phyloP scores from a whole-genome alignment of 64 coral and sea anemone species.

The Hydrozoanthus tunicans region DNA sequence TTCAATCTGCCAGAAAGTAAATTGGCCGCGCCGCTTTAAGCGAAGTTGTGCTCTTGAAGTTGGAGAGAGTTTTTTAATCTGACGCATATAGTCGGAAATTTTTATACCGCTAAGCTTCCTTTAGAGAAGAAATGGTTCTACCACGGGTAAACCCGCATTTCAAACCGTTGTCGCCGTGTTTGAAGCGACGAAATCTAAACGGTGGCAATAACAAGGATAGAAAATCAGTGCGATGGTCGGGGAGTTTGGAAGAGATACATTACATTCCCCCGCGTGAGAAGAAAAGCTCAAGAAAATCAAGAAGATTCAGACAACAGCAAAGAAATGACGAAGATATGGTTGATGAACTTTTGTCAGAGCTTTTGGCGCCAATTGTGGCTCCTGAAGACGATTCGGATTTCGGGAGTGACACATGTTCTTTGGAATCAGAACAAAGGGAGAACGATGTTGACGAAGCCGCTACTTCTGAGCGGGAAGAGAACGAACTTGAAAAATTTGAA shows the following conservation, averaged over 20 bases:
- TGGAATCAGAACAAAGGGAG: constrained; percentile 22
- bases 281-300: constrained; percentile 23
- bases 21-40: too few relatives aligned
- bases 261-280: constrained; percentile 56
- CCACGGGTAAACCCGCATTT: constrained; percentile 44
- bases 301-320: not conserved
- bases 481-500: constrained; percentile 36
- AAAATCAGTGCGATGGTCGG: constrained; percentile 50
- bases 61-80: not conserved
- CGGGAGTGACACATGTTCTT: constrained; percentile 10
- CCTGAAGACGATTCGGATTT: constrained; percentile 34
- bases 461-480: not conserved
- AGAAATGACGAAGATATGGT: constrained; percentile 58
- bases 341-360: constrained; percentile 45
- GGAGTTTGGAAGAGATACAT: constrained; percentile 48
- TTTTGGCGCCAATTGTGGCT: not conserved
- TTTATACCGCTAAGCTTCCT: not conserved
- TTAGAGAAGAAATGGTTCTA: constrained; percentile 4
- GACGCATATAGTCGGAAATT: not conserved
- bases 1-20: not conserved
- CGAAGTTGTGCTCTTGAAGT: not conserved
- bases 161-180: constrained; percentile 50
- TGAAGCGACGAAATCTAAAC: constrained; percentile 11
- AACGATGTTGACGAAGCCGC: not conserved
- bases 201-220: constrained; percentile 12